A percentile compares a stretch with the other conserved stretches of the same genome.
Evolutionary conservation across 2,113 vertebrate species (phyloP).

Genomic region (Triplophysa rosa): DNA sequence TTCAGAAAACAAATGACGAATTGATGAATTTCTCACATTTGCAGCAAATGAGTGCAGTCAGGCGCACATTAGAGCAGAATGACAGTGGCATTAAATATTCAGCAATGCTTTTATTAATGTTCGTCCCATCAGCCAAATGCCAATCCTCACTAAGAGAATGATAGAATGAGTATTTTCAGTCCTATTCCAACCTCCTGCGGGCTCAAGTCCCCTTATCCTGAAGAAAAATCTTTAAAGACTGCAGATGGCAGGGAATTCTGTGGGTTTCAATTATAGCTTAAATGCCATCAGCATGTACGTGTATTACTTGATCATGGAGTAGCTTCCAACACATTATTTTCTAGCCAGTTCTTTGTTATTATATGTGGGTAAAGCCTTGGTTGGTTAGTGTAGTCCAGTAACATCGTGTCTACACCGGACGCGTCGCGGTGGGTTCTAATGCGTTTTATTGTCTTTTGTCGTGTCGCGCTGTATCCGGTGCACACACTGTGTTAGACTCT

Average conservation of each 20-base stretch:
- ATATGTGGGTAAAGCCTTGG: too few relatives aligned
- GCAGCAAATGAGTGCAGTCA: conserved; percentile 51
- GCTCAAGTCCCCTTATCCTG: neutral
- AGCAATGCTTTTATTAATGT: conserved; percentile 51
- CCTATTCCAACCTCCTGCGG: neutral
- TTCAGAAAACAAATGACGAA: conserved; percentile 48
- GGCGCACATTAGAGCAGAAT: conserved; percentile 54
- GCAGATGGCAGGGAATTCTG: conserved; percentile 3
- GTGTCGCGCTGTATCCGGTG: too few relatives aligned
- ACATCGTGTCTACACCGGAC: too few relatives aligned
- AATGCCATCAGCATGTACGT: conserved; percentile 3
- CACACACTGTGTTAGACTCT: too few relatives aligned
- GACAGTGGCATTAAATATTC: conserved; percentile 58
- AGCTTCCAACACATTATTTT: neutral
- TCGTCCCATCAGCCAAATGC: conserved; percentile 47
- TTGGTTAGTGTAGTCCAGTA: too few relatives aligned
- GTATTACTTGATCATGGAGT: conserved; percentile 1
- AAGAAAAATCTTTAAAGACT: neutral
- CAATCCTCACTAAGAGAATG: conserved; percentile 38
- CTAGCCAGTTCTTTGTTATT: neutral
- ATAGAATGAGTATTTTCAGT: conserved; percentile 46
- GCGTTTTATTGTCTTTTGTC: too few relatives aligned
- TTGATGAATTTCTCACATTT: conserved; percentile 57
- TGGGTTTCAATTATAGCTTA: conserved; percentile 19
- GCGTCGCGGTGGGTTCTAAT: too few relatives aligned